A percentile compares a stretch with the other conserved stretches of the same genome.
Conservation (phyloP, 2,888 invertebrate species). For the Pimpla rufipes region DNA sequence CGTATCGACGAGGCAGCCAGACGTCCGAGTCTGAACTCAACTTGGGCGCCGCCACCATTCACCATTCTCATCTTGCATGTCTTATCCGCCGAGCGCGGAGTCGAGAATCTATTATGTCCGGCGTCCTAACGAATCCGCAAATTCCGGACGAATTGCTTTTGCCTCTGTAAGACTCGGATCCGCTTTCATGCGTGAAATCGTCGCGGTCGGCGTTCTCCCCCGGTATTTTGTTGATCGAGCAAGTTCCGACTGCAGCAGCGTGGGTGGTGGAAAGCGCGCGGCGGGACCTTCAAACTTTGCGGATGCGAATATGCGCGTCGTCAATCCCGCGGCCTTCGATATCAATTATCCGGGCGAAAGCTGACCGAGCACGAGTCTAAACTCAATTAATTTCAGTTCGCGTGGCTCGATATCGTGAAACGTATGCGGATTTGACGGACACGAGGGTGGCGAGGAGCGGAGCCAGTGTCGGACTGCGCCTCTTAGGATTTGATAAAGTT, state of each 20-base stretch:
- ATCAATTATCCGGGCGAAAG: constrained; percentile 64
- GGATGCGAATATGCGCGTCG: constrained; percentile 23
- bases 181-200: constrained; percentile 48
- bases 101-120: constrained; percentile 6
- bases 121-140: constrained; percentile 1
- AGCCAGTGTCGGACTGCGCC: constrained; percentile 66
- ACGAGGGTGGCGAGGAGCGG: constrained; percentile 32
- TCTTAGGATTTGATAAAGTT: constrained; percentile 73
- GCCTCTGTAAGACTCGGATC: neutral
- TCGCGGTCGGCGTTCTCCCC: constrained; percentile 65
- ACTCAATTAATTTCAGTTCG: constrained; percentile 68
- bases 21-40: constrained; percentile 45
- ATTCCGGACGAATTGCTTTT: constrained; percentile 14
- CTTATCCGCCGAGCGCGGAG: constrained; percentile 16
- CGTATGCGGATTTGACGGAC: constrained; percentile 53
- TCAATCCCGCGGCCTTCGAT: constrained; percentile 22
- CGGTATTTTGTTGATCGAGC: constrained; percentile 66
- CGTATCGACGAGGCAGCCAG: constrained; percentile 43
- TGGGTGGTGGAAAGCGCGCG: constrained; percentile 74
- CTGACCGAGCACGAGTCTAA: constrained; percentile 61
- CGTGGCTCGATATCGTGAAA: neutral
- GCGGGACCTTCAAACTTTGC: constrained; percentile 62
- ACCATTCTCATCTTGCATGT: constrained; percentile 16
- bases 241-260: constrained; percentile 53
- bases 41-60: neutral